These are phyloP conservation scores for Rhea pennata DNA, from an alignment of 2,113 vertebrate species.

Conservation along the genomic window DNA sequence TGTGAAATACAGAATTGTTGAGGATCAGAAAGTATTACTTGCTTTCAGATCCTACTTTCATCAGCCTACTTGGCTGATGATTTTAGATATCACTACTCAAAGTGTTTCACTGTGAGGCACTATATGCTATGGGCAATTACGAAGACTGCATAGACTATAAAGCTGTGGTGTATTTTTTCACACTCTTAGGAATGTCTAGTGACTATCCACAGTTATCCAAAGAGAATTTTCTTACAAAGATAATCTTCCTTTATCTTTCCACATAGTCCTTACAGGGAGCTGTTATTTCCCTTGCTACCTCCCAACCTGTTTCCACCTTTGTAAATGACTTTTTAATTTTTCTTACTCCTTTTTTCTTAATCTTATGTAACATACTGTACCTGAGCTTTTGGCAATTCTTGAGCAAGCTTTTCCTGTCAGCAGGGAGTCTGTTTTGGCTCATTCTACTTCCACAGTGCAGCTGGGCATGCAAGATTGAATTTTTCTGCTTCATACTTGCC, in stretches of 20 bases:
- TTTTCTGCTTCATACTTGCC: constrained; percentile 39
- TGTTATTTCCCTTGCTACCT: background rate
- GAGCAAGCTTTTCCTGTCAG: constrained; percentile 10
- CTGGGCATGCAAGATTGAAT: constrained; percentile 62
- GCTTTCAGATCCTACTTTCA: background rate
- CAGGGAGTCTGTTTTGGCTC: constrained; percentile 42
- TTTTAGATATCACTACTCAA: background rate
- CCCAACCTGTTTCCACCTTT: background rate
- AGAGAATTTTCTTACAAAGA: background rate
- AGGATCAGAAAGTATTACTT: background rate
- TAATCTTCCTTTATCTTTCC: constrained; percentile 23
- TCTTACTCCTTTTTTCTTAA: background rate
- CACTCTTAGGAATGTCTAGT: constrained; percentile 21
- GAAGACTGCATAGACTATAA: constrained; percentile 14
- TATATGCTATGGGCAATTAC: background rate
- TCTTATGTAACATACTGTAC: constrained; percentile 30
- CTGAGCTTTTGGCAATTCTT: constrained; percentile 46
- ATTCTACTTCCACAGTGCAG: constrained; percentile 47
- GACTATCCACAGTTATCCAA: constrained; percentile 13
- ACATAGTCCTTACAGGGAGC: background rate
- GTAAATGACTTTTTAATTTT: constrained; percentile 17
- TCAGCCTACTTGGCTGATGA: background rate
- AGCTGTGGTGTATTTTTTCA: background rate
- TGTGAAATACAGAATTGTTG: background rate
- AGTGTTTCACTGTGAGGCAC: background rate